Evolutionary conservation across 1,140 invertebrate genomes (phyloP).

Genomic region (Drosophila tsacasi): DNA sequence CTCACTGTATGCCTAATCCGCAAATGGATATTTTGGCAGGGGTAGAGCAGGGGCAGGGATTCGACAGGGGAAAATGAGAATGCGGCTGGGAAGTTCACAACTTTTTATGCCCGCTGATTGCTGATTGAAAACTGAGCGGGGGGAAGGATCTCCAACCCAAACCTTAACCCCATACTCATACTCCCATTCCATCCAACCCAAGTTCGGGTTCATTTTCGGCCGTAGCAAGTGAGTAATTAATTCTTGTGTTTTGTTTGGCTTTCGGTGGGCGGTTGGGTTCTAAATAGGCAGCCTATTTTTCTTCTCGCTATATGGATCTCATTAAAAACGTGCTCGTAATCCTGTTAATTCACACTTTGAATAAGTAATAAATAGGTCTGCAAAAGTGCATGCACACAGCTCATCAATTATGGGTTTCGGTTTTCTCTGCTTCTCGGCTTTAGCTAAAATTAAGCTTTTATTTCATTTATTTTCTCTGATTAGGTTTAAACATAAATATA

Average conservation of each 20-base stretch:
- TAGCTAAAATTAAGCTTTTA: neutral
- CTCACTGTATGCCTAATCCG: conserved; percentile 75
- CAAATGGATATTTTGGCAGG: conserved; percentile 77
- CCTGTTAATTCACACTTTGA: conserved; percentile 4
- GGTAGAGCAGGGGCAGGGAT: neutral
- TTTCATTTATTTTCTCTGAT: neutral
- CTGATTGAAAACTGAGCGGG: conserved; percentile 40
- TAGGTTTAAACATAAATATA: neutral
- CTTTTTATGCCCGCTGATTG: conserved; percentile 49
- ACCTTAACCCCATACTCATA: neutral
- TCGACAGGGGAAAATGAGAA: conserved; percentile 1
- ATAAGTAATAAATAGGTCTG: conserved; percentile 10
- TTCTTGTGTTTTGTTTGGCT: conserved; percentile 49
- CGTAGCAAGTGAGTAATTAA: conserved; percentile 45
- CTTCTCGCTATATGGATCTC: conserved; percentile 24
- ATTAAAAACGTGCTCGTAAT: conserved; percentile 23
- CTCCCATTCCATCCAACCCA: neutral
- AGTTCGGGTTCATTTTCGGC: conserved; percentile 35
- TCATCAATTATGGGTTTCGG: conserved; percentile 2
- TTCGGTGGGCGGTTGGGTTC: conserved; percentile 10
- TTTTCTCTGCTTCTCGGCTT: neutral
- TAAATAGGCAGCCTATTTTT: conserved; percentile 23
- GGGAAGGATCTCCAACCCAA: neutral
- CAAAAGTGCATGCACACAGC: neutral
- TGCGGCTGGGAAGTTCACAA: conserved; percentile 25